Base-by-base conservation (phyloP, 2,888 invertebrate species). In the Colostygia pectinataria region DNA sequence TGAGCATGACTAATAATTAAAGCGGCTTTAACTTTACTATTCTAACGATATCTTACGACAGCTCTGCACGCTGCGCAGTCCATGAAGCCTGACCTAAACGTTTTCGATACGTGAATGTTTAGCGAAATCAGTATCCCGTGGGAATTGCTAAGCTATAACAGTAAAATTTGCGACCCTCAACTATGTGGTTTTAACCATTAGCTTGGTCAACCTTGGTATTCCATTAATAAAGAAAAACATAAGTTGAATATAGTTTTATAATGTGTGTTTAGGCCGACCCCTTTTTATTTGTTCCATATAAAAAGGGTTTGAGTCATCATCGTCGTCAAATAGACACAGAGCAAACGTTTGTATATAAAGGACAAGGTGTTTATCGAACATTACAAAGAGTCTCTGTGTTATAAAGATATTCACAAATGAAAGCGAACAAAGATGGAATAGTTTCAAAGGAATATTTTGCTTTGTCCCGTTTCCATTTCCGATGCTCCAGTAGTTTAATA, bases 401-500 rank as follows among this genome's bases (percentile, higher is more conserved):
- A 68, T 53, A 55, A 65, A 67, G 65, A 61, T 63, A 61, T 65
- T 71, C 63, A 65, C 70, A 77, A 78, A 78, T 74, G 72, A 77
- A 76, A 66, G 71, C 63, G 65, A 59, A 57, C 59, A 62, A 29
- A 34, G 54, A 48, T 62, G 70, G 70, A 34, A 40, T 77, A 77
- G 73, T 76, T 72, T 71, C 75, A 78, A 79, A 80, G 69, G 77
- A 80, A 77, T 77, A 79, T 78, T 80, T 77, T 68, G 74, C 79
- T 79, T 77, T 80, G 76, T 79, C 71, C 71, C 65, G 66, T 53
- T 72, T 66, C 69, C 70, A 71, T 77, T 77, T 75, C 78, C 80
- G 71, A 76, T 77, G 78, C 78, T 78, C 74, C 74, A 75, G 61
- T 57, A 81, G 78, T 80, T 81, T 81, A 83, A 84, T 82, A 82